Base-by-base conservation (phyloP, 2,113 vertebrate species). In the Sclerurus mexicanus region DNA sequence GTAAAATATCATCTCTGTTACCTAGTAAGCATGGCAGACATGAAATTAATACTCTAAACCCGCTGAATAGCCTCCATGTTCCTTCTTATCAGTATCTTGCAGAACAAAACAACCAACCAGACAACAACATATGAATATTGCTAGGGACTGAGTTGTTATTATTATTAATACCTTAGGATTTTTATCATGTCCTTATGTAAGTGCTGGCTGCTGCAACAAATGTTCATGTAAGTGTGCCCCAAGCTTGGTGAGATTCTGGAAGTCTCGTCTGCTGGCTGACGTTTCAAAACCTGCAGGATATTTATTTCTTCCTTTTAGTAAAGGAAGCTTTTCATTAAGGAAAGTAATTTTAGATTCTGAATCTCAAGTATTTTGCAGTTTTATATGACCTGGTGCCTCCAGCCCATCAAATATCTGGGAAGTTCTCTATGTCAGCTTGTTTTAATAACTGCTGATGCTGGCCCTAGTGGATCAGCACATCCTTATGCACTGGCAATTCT, bases 321-420 rank as follows among this genome's bases (percentile, higher is more conserved):
- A 50, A 80, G 40, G 37, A 93, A 74, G 46, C 79, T 83, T 95
- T 95, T 95, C 72, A 84, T 92, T 86, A 88, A 71, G 55, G 67
- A 88, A 93, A 90, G 71, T 60, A 93, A 85, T 93, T 95, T 89
- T 83, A 87, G 40, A 79, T 68, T 72, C 75, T 5, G 14, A 77
- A 73, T 80, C 50, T 84, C 52, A 44, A 87, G 53, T 53, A 85
- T 73, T 93, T 91, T 92, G 59, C 55, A 69, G 59, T 73, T 93
- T 84, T 86, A 42, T 50, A 71, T 5, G 47, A 90, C 59, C 63
- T 84, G 79, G 74, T 88, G 63, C 71, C 42, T 93, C 67, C 63
- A 95, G 72, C 85, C 67, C 78, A 27, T 67, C 50, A 88, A 85
- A 40, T 90, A 94, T 35, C 72, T 83, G 40, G 63, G 83, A 88